phyloP scores from a whole-genome alignment of 2,888 invertebrate genomes.

The Leucophenga maculata region DNA sequence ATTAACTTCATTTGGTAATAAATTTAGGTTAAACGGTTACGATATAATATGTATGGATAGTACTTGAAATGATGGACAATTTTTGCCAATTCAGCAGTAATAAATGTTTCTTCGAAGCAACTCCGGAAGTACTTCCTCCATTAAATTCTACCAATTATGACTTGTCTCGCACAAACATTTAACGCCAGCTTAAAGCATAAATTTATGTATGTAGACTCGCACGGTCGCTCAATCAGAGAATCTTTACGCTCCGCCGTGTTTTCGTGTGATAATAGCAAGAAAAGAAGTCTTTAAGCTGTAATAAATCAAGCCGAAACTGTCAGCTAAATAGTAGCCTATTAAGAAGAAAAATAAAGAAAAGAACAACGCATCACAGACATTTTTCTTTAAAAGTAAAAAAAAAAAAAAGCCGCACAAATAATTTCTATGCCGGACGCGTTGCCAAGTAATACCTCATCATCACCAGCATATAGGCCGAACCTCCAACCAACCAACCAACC shows the following conservation, averaged over 20 bases:
- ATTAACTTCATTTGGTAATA: background rate
- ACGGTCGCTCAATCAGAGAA: background rate
- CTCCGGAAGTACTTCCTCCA: too few relatives aligned
- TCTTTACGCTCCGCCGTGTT: background rate
- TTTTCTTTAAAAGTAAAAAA: too few relatives aligned
- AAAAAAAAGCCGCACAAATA: constrained; percentile 13
- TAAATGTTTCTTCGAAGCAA: too few relatives aligned
- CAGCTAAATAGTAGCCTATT: background rate
- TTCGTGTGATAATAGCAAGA: background rate
- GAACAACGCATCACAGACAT: constrained; percentile 2
- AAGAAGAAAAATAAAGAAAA: background rate
- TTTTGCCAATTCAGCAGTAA: too few relatives aligned
- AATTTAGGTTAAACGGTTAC: too few relatives aligned
- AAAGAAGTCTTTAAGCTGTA: constrained; percentile 6
- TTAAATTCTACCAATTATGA: background rate
- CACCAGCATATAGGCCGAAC: background rate
- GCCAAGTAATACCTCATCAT: background rate
- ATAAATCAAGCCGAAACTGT: constrained; percentile 11
- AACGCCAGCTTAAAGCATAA: constrained; percentile 16
- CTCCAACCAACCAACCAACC: too few relatives aligned
- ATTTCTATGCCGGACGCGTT: constrained; percentile 9
- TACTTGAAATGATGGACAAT: too few relatives aligned
- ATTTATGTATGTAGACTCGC: background rate
- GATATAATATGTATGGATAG: too few relatives aligned
- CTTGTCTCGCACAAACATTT: background rate